phyloP scores from a whole-genome alignment of 2,797 vertebrate genomes.

The Apogon hyalosoma region DNA sequence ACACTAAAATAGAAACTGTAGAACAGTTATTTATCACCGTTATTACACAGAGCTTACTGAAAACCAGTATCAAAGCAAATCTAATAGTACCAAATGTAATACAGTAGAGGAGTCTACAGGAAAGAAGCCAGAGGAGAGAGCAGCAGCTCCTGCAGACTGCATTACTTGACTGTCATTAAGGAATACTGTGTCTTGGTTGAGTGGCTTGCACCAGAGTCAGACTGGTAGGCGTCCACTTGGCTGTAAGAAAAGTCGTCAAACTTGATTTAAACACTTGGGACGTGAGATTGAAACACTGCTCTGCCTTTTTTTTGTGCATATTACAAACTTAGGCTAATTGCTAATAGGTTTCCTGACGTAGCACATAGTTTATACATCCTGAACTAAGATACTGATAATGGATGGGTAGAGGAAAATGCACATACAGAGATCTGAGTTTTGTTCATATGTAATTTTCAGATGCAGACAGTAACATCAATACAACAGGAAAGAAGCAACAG shows the following conservation, averaged over 20 bases:
- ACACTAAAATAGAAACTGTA: neutral
- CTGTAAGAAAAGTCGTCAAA: constrained; percentile 20
- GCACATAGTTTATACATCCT: too few species aligned
- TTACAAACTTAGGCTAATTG: too few species aligned
- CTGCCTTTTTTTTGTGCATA: too few species aligned
- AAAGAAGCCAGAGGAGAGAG: constrained; percentile 18
- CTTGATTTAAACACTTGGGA: neutral
- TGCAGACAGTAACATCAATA: too few species aligned
- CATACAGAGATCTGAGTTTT: too few species aligned
- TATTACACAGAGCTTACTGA: constrained; percentile 24
- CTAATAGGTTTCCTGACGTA: too few species aligned
- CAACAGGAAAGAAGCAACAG: too few species aligned
- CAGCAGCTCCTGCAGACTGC: constrained; percentile 22
- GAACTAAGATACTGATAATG: too few species aligned
- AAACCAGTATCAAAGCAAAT: constrained; percentile 37
- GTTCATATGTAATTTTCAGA: too few species aligned
- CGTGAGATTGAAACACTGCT: too few species aligned
- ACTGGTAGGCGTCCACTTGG: constrained; percentile 22
- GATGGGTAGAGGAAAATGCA: too few species aligned
- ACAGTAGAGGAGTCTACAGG: constrained; percentile 8
- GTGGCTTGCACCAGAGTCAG: constrained; percentile 29
- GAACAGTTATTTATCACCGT: constrained; percentile 7
- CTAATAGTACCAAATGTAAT: constrained; percentile 34
- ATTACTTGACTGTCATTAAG: constrained; percentile 42
- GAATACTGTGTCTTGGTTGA: constrained; percentile 40